A percentile compares a stretch with the other conserved stretches of the same genome.
phyloP scores from a whole-genome alignment of 2,888 invertebrate genomes.

The Lasius platythorax region DNA sequence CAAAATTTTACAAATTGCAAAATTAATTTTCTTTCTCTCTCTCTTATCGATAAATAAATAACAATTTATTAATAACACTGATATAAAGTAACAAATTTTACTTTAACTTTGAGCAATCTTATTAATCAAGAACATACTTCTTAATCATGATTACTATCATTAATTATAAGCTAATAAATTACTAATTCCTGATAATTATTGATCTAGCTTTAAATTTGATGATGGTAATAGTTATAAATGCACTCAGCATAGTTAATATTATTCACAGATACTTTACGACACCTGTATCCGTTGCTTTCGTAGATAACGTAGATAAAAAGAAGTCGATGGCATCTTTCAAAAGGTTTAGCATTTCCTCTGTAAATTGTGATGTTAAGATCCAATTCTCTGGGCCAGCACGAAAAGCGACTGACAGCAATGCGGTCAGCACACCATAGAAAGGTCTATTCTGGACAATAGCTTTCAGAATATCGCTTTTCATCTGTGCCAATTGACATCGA shows the following conservation, averaged over 20 bases:
- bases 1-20: not conserved
- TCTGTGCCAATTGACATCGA: conserved; percentile 78
- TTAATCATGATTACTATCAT: not conserved
- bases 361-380: conserved; percentile 61
- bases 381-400: conserved; percentile 64
- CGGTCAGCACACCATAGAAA: conserved; percentile 85
- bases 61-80: not conserved
- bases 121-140: not conserved
- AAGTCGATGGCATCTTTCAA: conserved; percentile 76
- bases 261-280: conserved; percentile 9
- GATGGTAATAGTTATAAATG: not conserved
- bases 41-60: not conserved
- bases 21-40: not conserved
- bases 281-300: conserved; percentile 73
- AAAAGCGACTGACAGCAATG: conserved; percentile 75
- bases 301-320: conserved; percentile 79
- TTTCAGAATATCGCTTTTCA: conserved; percentile 84
- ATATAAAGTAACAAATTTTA: not conserved
- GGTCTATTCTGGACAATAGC: conserved; percentile 84
- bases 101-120: not conserved
- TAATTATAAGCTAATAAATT: conserved; percentile 22
- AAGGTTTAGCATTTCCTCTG: conserved; percentile 70
- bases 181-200: conserved; percentile 10
- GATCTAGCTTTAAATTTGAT: not conserved
- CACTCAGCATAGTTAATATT: not conserved